These are phyloP conservation scores for Penaeus japonicus DNA, from an alignment of 1,140 invertebrate species.

Conservation along the genomic window DNA sequence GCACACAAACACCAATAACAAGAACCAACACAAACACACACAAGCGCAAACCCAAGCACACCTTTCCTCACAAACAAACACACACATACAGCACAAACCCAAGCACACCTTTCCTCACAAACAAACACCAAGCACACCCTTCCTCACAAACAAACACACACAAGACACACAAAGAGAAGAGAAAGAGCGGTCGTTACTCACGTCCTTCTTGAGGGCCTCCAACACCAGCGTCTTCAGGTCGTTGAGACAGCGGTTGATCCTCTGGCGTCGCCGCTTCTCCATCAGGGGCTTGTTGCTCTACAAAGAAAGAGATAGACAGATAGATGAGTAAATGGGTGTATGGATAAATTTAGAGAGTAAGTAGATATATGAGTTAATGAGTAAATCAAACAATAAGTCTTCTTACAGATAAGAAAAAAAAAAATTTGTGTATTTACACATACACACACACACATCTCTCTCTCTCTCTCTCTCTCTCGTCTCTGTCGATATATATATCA, in stretches of 20 bases:
- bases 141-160: slow-evolving; percentile 70
- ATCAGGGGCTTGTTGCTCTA: slow-evolving; percentile 54
- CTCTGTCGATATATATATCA: neutral
- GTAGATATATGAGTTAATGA: neutral
- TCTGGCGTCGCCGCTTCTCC: slow-evolving; percentile 72
- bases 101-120: neutral
- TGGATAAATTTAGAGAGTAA: neutral
- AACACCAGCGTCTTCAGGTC: slow-evolving; percentile 77
- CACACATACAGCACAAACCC: neutral
- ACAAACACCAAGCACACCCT: slow-evolving; percentile 84
- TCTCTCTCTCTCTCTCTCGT: neutral
- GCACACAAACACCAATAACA: too few species aligned
- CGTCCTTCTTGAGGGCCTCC: slow-evolving; percentile 68
- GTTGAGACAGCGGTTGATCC: slow-evolving; percentile 92
- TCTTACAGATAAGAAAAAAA: neutral
- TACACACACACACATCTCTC: neutral
- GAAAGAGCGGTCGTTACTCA: neutral
- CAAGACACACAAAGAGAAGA: too few species aligned
- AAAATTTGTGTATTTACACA: neutral
- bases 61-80: neutral
- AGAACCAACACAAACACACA: too few species aligned
- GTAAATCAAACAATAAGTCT: neutral
- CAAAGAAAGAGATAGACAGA: neutral
- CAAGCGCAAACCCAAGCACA: too few species aligned
- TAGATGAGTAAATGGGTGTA: neutral